Conservation (phyloP, 2,113 vertebrate species). For the Platichthys stellatus region DNA sequence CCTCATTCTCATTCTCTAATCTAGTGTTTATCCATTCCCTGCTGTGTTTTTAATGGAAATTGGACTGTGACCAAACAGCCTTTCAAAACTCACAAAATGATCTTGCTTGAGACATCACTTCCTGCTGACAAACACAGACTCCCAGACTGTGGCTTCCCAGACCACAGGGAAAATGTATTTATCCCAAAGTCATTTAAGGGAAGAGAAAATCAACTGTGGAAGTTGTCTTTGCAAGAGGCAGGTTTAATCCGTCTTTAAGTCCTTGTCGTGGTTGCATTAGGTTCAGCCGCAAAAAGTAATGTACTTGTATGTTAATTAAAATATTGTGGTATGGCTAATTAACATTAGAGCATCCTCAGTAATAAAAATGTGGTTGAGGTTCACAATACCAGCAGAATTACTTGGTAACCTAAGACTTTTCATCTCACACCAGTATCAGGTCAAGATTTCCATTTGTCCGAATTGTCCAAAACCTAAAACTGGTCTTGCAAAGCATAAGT, state of each 20-base stretch:
- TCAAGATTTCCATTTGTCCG: no score
- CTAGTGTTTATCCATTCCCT: constrained; percentile 40
- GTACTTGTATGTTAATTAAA: neutral
- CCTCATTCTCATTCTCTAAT: constrained; percentile 26
- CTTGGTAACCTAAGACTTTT: no score
- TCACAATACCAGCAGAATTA: no score
- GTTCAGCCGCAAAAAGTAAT: neutral
- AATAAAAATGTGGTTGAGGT: neutral
- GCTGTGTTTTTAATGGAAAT: constrained; percentile 33
- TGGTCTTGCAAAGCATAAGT: no score
- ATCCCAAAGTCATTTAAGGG: neutral
- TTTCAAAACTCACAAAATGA: constrained; percentile 25
- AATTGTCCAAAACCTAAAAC: no score
- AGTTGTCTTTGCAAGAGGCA: neutral
- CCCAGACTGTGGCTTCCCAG: neutral
- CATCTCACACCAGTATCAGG: no score
- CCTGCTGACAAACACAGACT: constrained; percentile 19
- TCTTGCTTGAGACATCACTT: constrained; percentile 21
- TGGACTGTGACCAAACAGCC: constrained; percentile 26
- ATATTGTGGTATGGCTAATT: no score
- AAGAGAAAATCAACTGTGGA: neutral
- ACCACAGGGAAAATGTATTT: neutral
- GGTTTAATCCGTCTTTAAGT: neutral
- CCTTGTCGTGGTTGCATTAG: neutral
- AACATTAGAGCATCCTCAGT: neutral